Conservation (phyloP, 2,797 vertebrate species). For the Spondyliosoma cantharus region DNA sequence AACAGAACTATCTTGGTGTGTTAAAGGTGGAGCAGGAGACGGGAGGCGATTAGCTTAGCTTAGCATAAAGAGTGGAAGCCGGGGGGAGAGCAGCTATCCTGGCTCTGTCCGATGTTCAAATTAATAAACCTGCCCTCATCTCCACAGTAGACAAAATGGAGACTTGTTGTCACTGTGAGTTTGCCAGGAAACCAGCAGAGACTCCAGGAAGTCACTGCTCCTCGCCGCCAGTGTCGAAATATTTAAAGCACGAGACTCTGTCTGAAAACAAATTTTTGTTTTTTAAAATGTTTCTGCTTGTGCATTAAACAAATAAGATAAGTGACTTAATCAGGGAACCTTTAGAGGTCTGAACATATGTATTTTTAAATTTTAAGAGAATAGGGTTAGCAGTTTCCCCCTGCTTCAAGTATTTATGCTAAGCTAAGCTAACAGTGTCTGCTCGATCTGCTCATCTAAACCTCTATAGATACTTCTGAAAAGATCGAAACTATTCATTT, state of each 20-base stretch:
- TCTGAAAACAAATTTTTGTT: too few relatives aligned
- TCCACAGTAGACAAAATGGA: not conserved
- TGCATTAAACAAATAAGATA: not conserved
- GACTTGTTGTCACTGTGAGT: not conserved
- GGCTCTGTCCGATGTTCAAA: not conserved
- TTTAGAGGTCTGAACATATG: not conserved
- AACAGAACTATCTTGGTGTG: too few relatives aligned
- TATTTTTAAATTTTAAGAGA: not conserved
- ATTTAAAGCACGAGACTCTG: too few relatives aligned
- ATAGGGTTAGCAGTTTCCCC: not conserved
- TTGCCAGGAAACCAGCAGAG: not conserved
- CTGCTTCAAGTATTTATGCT: not conserved
- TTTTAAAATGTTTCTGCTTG: not conserved
- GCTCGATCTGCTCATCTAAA: not conserved
- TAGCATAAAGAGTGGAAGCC: conserved; percentile 1
- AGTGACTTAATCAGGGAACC: not conserved
- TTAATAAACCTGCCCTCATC: not conserved
- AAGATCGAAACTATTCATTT: not conserved
- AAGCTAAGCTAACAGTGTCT: not conserved
- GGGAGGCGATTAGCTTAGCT: not conserved
- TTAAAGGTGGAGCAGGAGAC: not conserved
- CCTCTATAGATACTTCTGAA: too few relatives aligned
- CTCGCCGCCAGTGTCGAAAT: too few relatives aligned
- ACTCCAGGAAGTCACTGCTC: too few relatives aligned
- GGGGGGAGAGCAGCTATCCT: not conserved